Percentiles rank a stretch among this genome's conserved stretches.
Conservation (phyloP, 2,888 invertebrate genomes). For the Carpatolechia fugitivella region DNA sequence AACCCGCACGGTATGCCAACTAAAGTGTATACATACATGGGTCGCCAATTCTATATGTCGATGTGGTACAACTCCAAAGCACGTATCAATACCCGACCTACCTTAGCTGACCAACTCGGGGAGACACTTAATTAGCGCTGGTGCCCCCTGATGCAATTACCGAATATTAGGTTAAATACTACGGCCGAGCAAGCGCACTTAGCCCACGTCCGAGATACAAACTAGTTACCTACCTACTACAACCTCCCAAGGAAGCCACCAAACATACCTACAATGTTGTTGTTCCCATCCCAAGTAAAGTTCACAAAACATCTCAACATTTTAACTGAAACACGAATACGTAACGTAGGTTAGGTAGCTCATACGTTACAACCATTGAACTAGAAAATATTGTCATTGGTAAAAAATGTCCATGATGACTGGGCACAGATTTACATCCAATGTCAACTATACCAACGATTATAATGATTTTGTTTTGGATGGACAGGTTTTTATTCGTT, state of each 20-base stretch:
- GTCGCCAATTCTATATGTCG: background rate
- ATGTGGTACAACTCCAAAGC: slow-evolving; percentile 39
- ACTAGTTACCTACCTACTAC: slow-evolving; percentile 52
- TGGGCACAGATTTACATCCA: background rate
- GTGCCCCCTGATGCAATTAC: slow-evolving; percentile 66
- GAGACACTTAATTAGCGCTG: slow-evolving; percentile 64
- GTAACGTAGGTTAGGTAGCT: background rate
- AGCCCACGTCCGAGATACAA: slow-evolving; percentile 58
- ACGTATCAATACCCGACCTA: slow-evolving; percentile 55
- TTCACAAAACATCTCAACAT: background rate
- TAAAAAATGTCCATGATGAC: slow-evolving; percentile 4
- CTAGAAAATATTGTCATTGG: slow-evolving; percentile 7
- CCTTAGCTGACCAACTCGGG: slow-evolving; percentile 60
- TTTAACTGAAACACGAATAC: background rate
- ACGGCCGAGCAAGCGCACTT: slow-evolving; percentile 60
- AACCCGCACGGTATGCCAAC: too few species aligned
- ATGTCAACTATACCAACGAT: background rate
- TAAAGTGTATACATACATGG: too few species aligned
- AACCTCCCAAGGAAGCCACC: background rate
- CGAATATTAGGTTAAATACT: slow-evolving; percentile 76
- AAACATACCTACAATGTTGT: background rate
- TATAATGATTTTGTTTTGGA: background rate
- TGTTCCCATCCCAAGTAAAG: background rate
- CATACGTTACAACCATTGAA: background rate
- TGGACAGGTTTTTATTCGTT: background rate